Conservation (phyloP, 2,888 invertebrate species). For the Chrysolina oricalcia region DNA sequence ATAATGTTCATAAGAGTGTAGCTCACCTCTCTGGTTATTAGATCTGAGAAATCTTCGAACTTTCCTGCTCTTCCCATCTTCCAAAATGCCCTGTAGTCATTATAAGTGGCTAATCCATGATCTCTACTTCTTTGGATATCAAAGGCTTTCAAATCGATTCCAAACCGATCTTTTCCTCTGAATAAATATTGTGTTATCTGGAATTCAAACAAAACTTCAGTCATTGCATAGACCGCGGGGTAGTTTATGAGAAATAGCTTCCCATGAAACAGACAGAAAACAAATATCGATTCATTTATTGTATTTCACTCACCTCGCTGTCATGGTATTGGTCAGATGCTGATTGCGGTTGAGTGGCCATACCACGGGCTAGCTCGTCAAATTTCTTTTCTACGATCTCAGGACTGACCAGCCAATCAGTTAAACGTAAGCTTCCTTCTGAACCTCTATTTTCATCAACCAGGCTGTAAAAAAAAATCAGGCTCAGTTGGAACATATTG, state of each 20-base stretch:
- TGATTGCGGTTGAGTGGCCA: constrained; percentile 84
- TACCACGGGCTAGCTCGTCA: constrained; percentile 82
- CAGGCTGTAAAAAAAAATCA: constrained; percentile 71
- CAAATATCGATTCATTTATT: background rate
- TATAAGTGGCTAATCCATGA: constrained; percentile 86
- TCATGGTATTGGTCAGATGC: constrained; percentile 86
- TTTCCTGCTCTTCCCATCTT: constrained; percentile 79
- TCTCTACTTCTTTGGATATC: constrained; percentile 91
- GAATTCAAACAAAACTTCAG: constrained; percentile 46
- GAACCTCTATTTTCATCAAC: constrained; percentile 75
- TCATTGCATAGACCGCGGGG: background rate
- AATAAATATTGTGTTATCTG: constrained; percentile 80
- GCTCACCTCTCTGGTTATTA: constrained; percentile 77
- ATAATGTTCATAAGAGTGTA: background rate
- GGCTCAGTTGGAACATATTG: too few species aligned
- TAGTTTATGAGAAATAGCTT: background rate
- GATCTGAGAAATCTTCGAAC: constrained; percentile 82
- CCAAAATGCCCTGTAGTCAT: constrained; percentile 83
- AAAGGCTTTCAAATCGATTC: constrained; percentile 84
- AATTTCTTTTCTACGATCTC: constrained; percentile 79
- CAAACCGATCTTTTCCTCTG: constrained; percentile 80
- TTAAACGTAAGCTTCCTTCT: constrained; percentile 76
- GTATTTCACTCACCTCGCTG: constrained; percentile 75
- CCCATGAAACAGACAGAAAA: background rate
- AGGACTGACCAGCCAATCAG: constrained; percentile 82